Conservation (phyloP, 2,797 vertebrate genomes). For the Novumbra hubbsi region DNA sequence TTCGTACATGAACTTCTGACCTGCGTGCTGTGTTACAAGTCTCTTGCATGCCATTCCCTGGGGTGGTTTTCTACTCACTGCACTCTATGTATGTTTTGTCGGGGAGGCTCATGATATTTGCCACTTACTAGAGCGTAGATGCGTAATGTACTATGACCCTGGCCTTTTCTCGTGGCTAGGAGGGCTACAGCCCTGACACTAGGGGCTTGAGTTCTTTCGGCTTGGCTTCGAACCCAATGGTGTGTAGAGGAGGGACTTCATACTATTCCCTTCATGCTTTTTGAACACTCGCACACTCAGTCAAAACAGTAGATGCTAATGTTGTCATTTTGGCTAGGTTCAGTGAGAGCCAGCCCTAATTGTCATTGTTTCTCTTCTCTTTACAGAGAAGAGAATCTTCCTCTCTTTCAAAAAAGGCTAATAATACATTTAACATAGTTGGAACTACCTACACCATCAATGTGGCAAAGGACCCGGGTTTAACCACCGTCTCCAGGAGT, state of each 20-base stretch:
- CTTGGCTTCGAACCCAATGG: slow-evolving; percentile 20
- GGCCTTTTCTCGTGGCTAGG: slow-evolving; percentile 28
- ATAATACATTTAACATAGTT: slow-evolving; percentile 98
- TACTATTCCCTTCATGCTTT: not conserved
- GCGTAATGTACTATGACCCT: slow-evolving; percentile 13
- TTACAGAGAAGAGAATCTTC: slow-evolving; percentile 91
- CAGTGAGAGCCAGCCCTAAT: slow-evolving; percentile 51
- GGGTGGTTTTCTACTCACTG: slow-evolving; percentile 4
- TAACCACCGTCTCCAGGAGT: slow-evolving; percentile 92
- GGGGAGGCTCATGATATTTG: slow-evolving; percentile 18
- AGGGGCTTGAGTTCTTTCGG: slow-evolving; percentile 10
- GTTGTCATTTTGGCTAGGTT: slow-evolving; percentile 31
- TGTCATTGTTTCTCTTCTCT: slow-evolving; percentile 49
- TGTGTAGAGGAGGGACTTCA: slow-evolving; percentile 36
- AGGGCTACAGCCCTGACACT: not conserved
- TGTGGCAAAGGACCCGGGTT: slow-evolving; percentile 88
- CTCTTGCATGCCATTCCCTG: not conserved
- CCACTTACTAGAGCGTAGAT: slow-evolving; percentile 27
- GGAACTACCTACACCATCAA: slow-evolving; percentile 95
- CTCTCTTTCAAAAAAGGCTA: slow-evolving; percentile 90
- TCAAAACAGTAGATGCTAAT: not conserved
- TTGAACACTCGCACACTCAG: not conserved
- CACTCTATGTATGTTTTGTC: slow-evolving; percentile 14
- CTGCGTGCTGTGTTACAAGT: slow-evolving; percentile 10
- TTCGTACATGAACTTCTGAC: slow-evolving; percentile 19